Evolutionary conservation across 1,140 invertebrate genomes (phyloP).

Genomic region (Euborellia annulipes): DNA sequence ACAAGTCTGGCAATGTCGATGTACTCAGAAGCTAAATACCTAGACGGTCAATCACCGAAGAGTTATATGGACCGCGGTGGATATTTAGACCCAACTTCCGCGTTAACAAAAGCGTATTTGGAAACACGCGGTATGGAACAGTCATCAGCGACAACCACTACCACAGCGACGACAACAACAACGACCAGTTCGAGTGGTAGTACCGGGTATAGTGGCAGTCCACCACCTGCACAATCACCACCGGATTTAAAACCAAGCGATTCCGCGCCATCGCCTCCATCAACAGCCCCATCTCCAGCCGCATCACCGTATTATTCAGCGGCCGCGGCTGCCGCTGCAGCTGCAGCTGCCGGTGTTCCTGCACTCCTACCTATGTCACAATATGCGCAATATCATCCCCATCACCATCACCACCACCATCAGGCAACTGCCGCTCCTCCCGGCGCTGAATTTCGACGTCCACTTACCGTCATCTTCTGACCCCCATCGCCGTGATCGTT

Average conservation of each 20-base stretch:
- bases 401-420: slow-evolving; percentile 42
- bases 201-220: too few species aligned
- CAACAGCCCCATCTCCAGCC: background rate
- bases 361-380: slow-evolving; percentile 31
- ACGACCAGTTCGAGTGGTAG: too few species aligned
- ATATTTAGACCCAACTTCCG: slow-evolving; percentile 43
- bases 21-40: slow-evolving; percentile 52
- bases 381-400: slow-evolving; percentile 35
- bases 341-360: slow-evolving; percentile 1
- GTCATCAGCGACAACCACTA: slow-evolving; percentile 2
- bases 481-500: too few species aligned
- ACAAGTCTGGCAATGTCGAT: slow-evolving; percentile 39
- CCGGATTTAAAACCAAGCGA: background rate
- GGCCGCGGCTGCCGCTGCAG: background rate
- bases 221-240: too few species aligned
- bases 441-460: slow-evolving; percentile 55
- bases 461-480: slow-evolving; percentile 76
- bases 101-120: slow-evolving; percentile 61
- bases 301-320: background rate
- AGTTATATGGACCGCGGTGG: slow-evolving; percentile 45
- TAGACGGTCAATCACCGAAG: slow-evolving; percentile 37
- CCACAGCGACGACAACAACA: background rate
- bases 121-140: slow-evolving; percentile 42
- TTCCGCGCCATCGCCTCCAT: background rate
- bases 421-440: slow-evolving; percentile 27